Conservation (phyloP, 2,888 invertebrate species). For the Spilosoma lubricipeda region DNA sequence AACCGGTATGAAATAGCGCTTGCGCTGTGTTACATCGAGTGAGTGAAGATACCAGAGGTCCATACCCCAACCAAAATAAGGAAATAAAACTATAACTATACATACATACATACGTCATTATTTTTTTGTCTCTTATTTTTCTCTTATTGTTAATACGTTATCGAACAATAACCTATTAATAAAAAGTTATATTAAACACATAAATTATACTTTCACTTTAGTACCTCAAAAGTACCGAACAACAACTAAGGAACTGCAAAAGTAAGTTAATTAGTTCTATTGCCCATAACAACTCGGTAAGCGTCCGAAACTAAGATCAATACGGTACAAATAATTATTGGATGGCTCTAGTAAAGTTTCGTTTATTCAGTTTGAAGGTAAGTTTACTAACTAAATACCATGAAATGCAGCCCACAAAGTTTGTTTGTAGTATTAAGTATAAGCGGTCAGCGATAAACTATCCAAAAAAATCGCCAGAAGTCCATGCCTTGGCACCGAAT, state of each 20-base stretch:
- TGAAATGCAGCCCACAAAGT: conserved; percentile 8
- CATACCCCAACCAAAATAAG: no score
- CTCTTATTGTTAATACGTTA: no score
- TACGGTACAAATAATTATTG: conserved; percentile 19
- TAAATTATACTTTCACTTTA: neutral
- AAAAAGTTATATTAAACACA: neutral
- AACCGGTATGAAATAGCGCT: no score
- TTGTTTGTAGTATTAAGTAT: neutral
- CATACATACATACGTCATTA: no score
- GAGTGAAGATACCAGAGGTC: no score
- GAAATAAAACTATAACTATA: no score
- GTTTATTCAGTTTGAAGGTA: conserved; percentile 19
- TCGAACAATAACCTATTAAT: neutral
- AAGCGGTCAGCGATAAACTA: neutral
- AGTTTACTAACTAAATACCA: conserved; percentile 14
- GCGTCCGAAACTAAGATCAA: conserved; percentile 13
- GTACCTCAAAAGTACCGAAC: neutral
- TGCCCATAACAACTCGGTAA: conserved; percentile 6
- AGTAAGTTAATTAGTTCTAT: neutral
- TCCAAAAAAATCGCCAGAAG: no score
- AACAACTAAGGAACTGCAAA: neutral
- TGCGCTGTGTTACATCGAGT: no score
- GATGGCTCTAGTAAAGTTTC: conserved; percentile 6
- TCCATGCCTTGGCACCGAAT: no score
- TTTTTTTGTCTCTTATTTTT: no score